Base-by-base conservation (phyloP, 2,113 vertebrate genomes). In the Lontra canadensis region DNA sequence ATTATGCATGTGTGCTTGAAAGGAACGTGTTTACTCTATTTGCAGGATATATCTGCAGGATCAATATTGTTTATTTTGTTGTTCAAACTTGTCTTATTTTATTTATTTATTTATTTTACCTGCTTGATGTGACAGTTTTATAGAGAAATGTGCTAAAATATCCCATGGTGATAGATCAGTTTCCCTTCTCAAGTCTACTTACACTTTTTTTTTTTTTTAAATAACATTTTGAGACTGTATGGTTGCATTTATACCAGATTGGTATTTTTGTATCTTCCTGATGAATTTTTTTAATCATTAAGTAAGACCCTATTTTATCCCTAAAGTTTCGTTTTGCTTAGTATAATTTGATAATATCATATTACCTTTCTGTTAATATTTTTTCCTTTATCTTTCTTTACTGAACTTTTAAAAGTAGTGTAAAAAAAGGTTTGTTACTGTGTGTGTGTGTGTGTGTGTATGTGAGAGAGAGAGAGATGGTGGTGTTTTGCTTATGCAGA, bases 21-120 rank as follows among this genome's bases (percentile, higher is more conserved):
- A 97, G 96, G 57, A 91, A 83, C 44, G 15, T 47, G 13, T 91
- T 96, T 91, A 67, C 29, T 92, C 17, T 69, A 34, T 57, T 88
- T 86, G 59, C 83, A 86, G 29, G 59, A 9, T 57, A 42, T 67
- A 31, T 73, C 63, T 88, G 13, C 36, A 61, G 18, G 59, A 73
- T 97, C 96, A 86, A 26, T 96, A 92, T 55, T 96, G 71, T 94
- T 96, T 96, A 92, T 91, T 86, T 96, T 88, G 61, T 90, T 67
- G 49, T 91, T 94, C 34, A 49, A 67, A 59, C 49, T 94, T 96
- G 6, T 47, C 67, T 88, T 69, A 80, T 23, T 31, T 74, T 34
- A 20, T 74, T 34, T 34, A 20, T 74, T 34, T 34, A 47, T 78
- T 84, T 94, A 55, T 71, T 85, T 94, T 42, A 8, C 29, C 29